Evolutionary conservation across 1,140 invertebrate species (phyloP).

Genomic region (Drosophila sturtevanti): DNA sequence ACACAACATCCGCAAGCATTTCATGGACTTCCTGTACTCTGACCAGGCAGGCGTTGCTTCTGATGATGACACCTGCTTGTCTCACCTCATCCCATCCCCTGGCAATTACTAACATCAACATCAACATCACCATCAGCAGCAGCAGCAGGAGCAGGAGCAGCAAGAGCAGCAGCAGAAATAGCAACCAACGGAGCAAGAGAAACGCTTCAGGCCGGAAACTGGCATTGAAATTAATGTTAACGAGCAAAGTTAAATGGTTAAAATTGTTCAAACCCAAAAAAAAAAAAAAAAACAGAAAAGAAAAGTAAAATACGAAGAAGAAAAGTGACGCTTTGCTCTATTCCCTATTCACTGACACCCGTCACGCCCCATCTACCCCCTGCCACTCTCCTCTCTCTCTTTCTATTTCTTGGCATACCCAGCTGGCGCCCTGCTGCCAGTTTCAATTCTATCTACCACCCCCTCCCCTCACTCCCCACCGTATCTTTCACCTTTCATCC

Average conservation of each 20-base stretch:
- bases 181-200: not conserved
- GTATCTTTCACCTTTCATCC: not conserved
- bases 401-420: not conserved
- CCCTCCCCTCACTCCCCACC: too few relatives aligned
- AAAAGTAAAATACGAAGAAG: too few relatives aligned
- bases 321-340: conserved; percentile 1
- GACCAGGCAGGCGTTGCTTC: conserved; percentile 7
- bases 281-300: not conserved
- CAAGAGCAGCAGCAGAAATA: too few relatives aligned
- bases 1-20: conserved; percentile 58
- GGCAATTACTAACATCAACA: conserved; percentile 37
- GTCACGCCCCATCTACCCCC: not conserved
- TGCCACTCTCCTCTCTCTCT: not conserved
- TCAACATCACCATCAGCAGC: not conserved
- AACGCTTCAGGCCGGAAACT: conserved; percentile 36
- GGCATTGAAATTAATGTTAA: conserved; percentile 60
- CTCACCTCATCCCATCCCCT: conserved; percentile 29
- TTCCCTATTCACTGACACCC: not conserved
- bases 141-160: not conserved
- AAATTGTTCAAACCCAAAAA: conserved; percentile 38
- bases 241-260: conserved; percentile 61
- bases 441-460: not conserved
- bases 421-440: conserved; percentile 2
- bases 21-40: conserved; percentile 48
- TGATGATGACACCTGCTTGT: conserved; percentile 53